Conservation (phyloP, 2,888 invertebrate species). For the Athalia circularis region DNA sequence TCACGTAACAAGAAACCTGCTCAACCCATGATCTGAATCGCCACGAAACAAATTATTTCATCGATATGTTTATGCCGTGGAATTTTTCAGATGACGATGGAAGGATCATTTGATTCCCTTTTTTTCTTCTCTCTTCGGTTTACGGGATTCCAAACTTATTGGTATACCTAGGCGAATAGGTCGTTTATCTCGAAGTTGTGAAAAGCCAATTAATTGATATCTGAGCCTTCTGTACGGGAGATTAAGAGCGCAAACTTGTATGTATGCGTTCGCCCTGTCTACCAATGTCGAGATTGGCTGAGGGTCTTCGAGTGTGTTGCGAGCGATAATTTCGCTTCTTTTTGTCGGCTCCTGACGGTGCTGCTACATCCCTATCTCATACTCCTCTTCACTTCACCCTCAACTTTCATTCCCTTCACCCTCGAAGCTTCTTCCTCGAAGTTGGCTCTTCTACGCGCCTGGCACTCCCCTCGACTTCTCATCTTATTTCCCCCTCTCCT, state of each 20-base stretch:
- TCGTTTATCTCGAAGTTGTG: neutral
- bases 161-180: neutral
- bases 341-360: neutral
- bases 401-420: constrained; percentile 25
- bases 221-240: neutral
- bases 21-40: neutral
- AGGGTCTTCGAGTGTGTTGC: constrained; percentile 33
- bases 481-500: neutral
- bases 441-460: neutral
- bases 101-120: no score
- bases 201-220: constrained; percentile 26
- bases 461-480: neutral
- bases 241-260: constrained; percentile 9
- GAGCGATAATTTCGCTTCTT: constrained; percentile 32
- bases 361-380: neutral
- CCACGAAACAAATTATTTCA: no score
- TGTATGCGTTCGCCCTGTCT: constrained; percentile 9
- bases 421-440: neutral
- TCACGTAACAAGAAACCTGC: no score
- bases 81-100: no score
- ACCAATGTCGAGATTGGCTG: constrained; percentile 21
- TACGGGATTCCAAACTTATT: neutral
- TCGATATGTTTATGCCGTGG: no score
- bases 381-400: neutral
- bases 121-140: neutral